Percentiles rank a stretch among this genome's conserved stretches.
phyloP scores from a whole-genome alignment of 1,140 invertebrate genomes.

The Linepithema humile region DNA sequence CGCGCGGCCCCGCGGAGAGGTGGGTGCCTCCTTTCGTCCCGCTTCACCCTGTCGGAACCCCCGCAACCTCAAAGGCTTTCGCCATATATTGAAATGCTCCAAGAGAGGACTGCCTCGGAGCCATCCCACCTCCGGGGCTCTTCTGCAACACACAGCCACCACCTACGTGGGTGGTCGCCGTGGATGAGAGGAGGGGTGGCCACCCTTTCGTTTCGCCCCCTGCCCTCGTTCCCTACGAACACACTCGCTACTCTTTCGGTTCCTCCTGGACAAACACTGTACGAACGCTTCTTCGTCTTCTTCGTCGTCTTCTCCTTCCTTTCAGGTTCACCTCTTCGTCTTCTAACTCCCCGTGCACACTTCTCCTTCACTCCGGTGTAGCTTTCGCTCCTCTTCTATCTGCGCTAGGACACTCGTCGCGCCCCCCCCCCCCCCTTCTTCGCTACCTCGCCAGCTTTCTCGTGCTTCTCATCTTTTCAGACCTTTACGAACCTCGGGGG shows the following conservation, averaged over 20 bases:
- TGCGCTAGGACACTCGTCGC: conserved; percentile 64
- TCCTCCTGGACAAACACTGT: conserved; percentile 79
- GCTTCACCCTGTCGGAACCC: conserved; percentile 70
- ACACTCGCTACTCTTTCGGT: conserved; percentile 68
- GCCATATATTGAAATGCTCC: conserved; percentile 84
- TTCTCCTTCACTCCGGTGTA: conserved; percentile 50
- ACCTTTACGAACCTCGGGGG: conserved; percentile 44
- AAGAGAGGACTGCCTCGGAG: conserved; percentile 77
- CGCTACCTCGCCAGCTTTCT: not conserved
- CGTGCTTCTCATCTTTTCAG: conserved; percentile 47
- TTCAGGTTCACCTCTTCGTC: not conserved
- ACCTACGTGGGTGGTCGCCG: conserved; percentile 68
- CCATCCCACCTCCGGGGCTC: conserved; percentile 51
- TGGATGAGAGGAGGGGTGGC: conserved; percentile 63
- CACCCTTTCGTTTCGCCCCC: conserved; percentile 60
- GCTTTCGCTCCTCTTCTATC: conserved; percentile 43
- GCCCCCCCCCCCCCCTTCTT: not conserved
- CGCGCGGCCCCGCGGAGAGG: conserved; percentile 57
- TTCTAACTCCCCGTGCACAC: not conserved
- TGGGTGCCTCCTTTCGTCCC: conserved; percentile 68
- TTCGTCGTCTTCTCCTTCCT: conserved; percentile 2
- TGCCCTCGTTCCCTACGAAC: conserved; percentile 43
- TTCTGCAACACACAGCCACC: conserved; percentile 73
- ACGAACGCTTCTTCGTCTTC: conserved; percentile 36
- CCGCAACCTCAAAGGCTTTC: conserved; percentile 82